Percentiles rank a stretch among this genome's conserved stretches.
phyloP scores from a whole-genome alignment of 1,140 invertebrate genomes.

The Globodera rostochiensis region DNA sequence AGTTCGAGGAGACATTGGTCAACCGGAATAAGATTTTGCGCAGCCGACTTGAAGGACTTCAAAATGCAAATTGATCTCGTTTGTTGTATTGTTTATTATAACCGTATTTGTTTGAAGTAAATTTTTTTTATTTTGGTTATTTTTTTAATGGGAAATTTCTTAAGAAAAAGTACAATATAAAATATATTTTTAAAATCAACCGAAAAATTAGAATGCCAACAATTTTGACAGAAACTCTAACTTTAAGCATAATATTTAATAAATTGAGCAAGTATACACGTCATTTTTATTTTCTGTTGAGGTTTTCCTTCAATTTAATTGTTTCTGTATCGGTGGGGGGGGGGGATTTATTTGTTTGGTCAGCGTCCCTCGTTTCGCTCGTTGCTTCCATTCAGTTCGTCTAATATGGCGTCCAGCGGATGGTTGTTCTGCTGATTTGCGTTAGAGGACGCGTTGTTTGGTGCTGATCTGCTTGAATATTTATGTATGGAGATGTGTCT shows the following conservation, averaged over 20 bases:
- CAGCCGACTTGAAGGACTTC: neutral
- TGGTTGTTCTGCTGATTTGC: conserved; percentile 10
- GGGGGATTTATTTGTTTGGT: no score
- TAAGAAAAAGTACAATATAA: no score
- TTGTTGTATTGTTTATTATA: no score
- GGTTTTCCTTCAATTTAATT: neutral
- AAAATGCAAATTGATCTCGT: neutral
- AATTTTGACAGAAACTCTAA: no score
- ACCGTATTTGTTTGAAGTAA: no score
- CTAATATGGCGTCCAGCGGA: conserved; percentile 35
- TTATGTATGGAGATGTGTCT: conserved; percentile 25
- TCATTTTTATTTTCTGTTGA: neutral
- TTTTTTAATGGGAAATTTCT: no score
- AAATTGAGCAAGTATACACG: no score
- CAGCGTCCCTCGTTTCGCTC: no score
- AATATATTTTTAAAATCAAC: no score
- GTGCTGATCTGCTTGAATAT: conserved; percentile 3
- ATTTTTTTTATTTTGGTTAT: no score
- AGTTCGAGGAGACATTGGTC: conserved; percentile 45
- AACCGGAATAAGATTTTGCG: neutral
- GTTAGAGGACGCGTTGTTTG: neutral
- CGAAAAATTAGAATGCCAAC: no score
- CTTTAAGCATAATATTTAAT: no score
- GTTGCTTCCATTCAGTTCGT: conserved; percentile 33
- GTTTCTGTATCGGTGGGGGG: neutral